Percentiles rank a stretch among this genome's conserved stretches.
Evolutionary conservation across 2,797 vertebrate species (phyloP).

Genomic region (Mormyrops boulengeri): DNA sequence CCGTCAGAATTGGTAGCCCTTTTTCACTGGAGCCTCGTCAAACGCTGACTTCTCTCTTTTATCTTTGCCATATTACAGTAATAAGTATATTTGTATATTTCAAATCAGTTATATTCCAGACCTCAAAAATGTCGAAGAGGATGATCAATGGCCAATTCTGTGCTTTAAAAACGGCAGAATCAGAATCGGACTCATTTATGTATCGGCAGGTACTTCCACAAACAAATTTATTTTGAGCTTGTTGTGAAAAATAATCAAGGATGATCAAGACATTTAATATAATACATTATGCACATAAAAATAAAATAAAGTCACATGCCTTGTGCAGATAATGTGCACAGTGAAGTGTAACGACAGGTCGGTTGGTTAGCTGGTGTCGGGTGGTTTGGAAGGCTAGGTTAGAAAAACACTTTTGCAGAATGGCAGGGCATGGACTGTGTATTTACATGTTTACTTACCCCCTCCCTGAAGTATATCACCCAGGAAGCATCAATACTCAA

Average conservation of each 20-base stretch:
- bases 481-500: not conserved
- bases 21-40: not conserved
- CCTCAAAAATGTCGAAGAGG: not conserved
- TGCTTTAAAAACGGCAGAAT: not conserved
- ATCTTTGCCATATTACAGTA: not conserved
- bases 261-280: not conserved
- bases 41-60: not conserved
- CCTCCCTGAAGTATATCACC: not conserved
- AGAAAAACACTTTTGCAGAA: not conserved
- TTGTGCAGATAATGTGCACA: not conserved
- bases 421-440: not conserved
- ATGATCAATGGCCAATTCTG: not conserved
- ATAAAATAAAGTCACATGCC: not conserved
- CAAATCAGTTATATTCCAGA: not conserved
- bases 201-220: not conserved
- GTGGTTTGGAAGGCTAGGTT: not conserved
- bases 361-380: not conserved
- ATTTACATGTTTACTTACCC: not conserved
- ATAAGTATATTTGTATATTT: not conserved
- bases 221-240: not conserved
- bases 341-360: not conserved
- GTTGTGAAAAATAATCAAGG: not conserved
- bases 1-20: not conserved
- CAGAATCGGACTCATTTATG: not conserved
- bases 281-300: not conserved